Conservation (phyloP, 64 coral and sea anemone species). For the Dendrophyllia cribrosa region DNA sequence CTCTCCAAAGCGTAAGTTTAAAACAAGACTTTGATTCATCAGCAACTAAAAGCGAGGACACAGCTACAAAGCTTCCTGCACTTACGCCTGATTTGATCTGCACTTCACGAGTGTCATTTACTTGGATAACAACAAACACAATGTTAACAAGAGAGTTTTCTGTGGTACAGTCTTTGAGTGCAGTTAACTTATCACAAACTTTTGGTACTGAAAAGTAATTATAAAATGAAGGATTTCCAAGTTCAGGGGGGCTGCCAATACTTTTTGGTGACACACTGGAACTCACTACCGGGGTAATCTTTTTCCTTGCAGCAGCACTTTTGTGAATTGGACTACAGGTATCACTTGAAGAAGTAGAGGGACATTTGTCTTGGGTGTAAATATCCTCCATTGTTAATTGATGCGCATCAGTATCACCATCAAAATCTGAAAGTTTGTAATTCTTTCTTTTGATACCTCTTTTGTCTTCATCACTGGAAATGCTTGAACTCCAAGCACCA, state of each 20-base stretch:
- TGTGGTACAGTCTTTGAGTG: constrained; percentile 63
- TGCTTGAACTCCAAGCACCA: background rate
- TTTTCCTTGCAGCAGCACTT: background rate
- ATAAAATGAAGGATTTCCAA: background rate
- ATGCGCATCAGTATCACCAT: constrained; percentile 24
- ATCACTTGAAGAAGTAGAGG: constrained; percentile 10
- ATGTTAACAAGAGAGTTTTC: constrained; percentile 71
- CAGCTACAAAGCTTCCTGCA: constrained; percentile 70
- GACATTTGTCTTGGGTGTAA: constrained; percentile 54
- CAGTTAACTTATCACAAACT: constrained; percentile 62
- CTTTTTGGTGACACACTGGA: background rate
- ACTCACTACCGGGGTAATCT: background rate
- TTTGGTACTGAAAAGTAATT: constrained; percentile 36
- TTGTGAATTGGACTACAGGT: background rate
- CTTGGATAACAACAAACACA: constrained; percentile 87
- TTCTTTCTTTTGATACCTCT: background rate
- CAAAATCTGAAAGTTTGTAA: background rate
- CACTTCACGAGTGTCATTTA: constrained; percentile 87
- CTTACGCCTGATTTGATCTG: constrained; percentile 75
- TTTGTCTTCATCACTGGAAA: background rate
- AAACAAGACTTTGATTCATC: constrained; percentile 86
- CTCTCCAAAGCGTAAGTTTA: constrained; percentile 89
- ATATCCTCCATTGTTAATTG: constrained; percentile 59
- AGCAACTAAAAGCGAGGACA: constrained; percentile 85
- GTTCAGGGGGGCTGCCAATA: background rate